phyloP scores from a whole-genome alignment of 2,888 invertebrate genomes.

The Congeria kusceri region DNA sequence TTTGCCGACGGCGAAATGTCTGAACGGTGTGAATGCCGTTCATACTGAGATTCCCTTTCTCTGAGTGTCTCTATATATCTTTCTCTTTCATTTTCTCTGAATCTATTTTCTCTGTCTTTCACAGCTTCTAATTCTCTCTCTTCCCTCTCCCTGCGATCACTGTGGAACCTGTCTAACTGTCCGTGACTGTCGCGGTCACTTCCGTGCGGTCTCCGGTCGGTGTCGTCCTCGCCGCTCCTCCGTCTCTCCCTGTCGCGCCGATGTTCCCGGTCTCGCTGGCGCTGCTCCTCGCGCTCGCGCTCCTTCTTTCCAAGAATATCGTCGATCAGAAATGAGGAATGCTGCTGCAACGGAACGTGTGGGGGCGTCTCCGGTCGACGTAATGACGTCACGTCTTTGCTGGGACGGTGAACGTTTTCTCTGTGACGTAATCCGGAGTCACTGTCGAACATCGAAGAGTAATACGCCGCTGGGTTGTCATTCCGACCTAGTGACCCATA shows the following conservation, averaged over 20 bases:
- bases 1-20: conserved; percentile 34
- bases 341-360: conserved; percentile 37
- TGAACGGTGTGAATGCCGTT: conserved; percentile 39
- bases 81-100: conserved; percentile 35
- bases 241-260: conserved; percentile 14
- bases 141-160: neutral
- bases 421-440: conserved; percentile 11
- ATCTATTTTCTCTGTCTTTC: conserved; percentile 25
- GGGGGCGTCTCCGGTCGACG: neutral
- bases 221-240: conserved; percentile 16
- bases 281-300: conserved; percentile 30
- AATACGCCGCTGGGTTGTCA: conserved; percentile 40
- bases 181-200: conserved; percentile 27
- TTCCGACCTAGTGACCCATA: conserved; percentile 26
- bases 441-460: conserved; percentile 14
- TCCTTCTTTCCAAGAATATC: conserved; percentile 68
- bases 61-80: conserved; percentile 39
- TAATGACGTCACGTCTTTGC: neutral
- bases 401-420: conserved; percentile 7
- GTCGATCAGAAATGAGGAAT: conserved; percentile 73
- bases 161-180: conserved; percentile 11
- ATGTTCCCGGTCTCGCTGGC: conserved; percentile 9
- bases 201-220: conserved; percentile 20
- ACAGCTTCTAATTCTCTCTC: conserved; percentile 28
- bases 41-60: conserved; percentile 40